A percentile compares a stretch with the other conserved stretches of the same genome.
Evolutionary conservation across 2,888 invertebrate genomes (phyloP).

Genomic region (Phymatocera aterrima): DNA sequence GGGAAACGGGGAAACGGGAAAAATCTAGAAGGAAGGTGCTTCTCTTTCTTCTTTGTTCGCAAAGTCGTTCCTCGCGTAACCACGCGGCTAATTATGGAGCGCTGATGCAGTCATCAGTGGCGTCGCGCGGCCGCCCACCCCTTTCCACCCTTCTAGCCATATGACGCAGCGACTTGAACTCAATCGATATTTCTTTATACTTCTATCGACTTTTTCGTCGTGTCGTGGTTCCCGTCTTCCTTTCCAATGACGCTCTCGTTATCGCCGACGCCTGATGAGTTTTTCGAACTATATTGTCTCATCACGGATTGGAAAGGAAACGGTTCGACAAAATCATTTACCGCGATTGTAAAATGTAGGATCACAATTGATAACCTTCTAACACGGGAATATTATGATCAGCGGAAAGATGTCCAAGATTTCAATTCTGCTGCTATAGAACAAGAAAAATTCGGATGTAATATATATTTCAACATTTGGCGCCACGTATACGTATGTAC

Average conservation of each 20-base stretch:
- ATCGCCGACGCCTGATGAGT: slow-evolving; percentile 24
- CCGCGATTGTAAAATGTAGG: too few species aligned
- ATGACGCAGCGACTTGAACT: slow-evolving; percentile 32
- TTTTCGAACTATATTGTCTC: not conserved
- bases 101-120: slow-evolving; percentile 36
- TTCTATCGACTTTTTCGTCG: not conserved
- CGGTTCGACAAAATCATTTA: not conserved
- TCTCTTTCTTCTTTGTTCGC: slow-evolving; percentile 28
- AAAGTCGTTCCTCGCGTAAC: slow-evolving; percentile 37
- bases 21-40: slow-evolving; percentile 6
- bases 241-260: slow-evolving; percentile 8
- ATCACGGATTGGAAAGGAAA: not conserved
- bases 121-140: not conserved
- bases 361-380: too few species aligned
- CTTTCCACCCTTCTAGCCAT: slow-evolving; percentile 14
- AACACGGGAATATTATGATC: too few species aligned
- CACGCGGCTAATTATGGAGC: slow-evolving; percentile 35
- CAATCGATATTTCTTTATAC: slow-evolving; percentile 10
- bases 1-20: not conserved
- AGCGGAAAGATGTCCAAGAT: too few species aligned
- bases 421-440: too few species aligned
- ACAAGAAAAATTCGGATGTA: too few species aligned
- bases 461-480: too few species aligned
- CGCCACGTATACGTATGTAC: not conserved
- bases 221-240: not conserved